Evolutionary conservation across 2,113 vertebrate species (phyloP), one percentile per base, ranked within the genome.

Genomic region (Clarias batrachus): DNA sequence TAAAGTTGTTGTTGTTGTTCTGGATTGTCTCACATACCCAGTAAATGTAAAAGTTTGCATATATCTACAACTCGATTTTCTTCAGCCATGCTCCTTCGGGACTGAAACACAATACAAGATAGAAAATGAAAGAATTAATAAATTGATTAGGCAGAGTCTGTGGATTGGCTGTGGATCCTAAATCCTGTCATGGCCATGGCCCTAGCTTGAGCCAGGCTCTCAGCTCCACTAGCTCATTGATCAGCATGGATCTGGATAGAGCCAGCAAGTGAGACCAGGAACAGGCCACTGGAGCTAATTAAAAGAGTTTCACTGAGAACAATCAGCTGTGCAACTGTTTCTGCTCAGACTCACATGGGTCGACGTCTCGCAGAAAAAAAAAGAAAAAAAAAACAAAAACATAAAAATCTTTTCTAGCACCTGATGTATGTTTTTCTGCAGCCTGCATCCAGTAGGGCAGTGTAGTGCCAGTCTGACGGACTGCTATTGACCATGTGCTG

Each of bases 231-330:
- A 85, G 83, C 82, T 89, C 90, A 90, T 87, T 83, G 89, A 91
- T 92, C 91, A 91, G 80, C 83, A 89, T 88, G 85, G 91, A 92
- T 91, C 88, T 90, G 89, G 89, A 88, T 86, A 87, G 87, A 90
- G 82, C 87, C 87, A 87, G 86, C 82, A 71, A 87, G 83, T 84
- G 86, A 92, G 89, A 90, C 89, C 89, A 91, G 90, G 90, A 90
- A 89, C 84, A 70, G 88, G 87, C 83, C 74, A 37, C 84, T 88
- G 85, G 33, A 87, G 91, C 91, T 91, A 93, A 91, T 93, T 93
- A 91, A 88, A 88, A 68, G 77, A 87, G 77, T 91, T 89, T 87
- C 79, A 90, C 81, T 77, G 82, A 84, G 82, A 83, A 86, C 82
- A 87, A 85, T 86, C 87, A 84, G 85, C 85, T 85, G 60, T 81